These are phyloP conservation scores for Epinotia demarniana DNA, from an alignment of 2,888 invertebrate genomes.

Conservation along the genomic window DNA sequence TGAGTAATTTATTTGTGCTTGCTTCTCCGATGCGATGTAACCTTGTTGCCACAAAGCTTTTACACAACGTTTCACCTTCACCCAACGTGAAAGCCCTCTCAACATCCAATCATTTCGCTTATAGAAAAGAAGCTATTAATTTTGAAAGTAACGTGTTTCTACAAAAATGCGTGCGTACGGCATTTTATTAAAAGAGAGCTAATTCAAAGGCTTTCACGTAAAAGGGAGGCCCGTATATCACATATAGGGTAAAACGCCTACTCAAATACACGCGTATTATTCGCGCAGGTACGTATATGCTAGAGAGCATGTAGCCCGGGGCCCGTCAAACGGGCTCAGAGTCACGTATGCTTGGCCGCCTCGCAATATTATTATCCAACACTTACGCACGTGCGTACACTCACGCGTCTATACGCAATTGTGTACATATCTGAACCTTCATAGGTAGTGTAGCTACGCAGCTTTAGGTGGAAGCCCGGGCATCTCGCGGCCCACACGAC, in stretches of 20 bases:
- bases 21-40: neutral
- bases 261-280: slow-evolving; percentile 64
- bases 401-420: slow-evolving; percentile 55
- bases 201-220: slow-evolving; percentile 79
- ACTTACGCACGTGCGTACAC: slow-evolving; percentile 76
- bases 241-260: slow-evolving; percentile 70
- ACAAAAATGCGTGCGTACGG: slow-evolving; percentile 52
- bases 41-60: slow-evolving; percentile 6
- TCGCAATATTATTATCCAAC: slow-evolving; percentile 82
- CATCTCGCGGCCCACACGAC: slow-evolving; percentile 80
- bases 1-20: neutral
- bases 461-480: slow-evolving; percentile 70
- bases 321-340: slow-evolving; percentile 79
- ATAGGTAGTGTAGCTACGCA: slow-evolving; percentile 48
- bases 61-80: slow-evolving; percentile 17
- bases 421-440: slow-evolving; percentile 55
- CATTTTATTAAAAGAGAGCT: slow-evolving; percentile 77
- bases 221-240: slow-evolving; percentile 70
- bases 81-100: slow-evolving; percentile 26
- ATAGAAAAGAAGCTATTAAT: slow-evolving; percentile 44
- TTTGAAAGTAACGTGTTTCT: slow-evolving; percentile 45
- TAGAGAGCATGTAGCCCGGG: slow-evolving; percentile 70
- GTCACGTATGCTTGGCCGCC: slow-evolving; percentile 80
- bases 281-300: slow-evolving; percentile 53
- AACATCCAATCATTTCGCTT: slow-evolving; percentile 36